Conservation (phyloP, 1,140 invertebrate genomes). For the Zophobas morio region DNA sequence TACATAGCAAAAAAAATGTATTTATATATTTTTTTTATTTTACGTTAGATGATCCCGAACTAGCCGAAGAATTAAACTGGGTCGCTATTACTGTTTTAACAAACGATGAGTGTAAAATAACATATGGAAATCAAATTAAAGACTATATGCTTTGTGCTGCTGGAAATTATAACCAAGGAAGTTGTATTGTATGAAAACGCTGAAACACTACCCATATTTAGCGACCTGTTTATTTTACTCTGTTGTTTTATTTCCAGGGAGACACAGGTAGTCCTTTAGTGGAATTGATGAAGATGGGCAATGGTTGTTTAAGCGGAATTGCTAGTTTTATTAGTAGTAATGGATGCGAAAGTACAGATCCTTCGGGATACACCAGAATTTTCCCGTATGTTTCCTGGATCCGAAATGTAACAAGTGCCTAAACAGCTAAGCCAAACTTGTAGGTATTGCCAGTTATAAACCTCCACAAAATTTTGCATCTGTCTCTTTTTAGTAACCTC, state of each 20-base stretch:
- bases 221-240: background rate
- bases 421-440: background rate
- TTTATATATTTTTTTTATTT: too few species aligned
- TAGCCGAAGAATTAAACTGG: constrained; percentile 5
- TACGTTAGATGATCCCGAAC: background rate
- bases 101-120: background rate
- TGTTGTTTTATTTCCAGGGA: background rate
- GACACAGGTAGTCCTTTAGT: constrained; percentile 18
- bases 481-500: too few species aligned
- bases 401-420: constrained; percentile 7
- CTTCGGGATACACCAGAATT: constrained; percentile 24
- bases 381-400: constrained; percentile 5
- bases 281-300: background rate
- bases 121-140: background rate
- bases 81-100: background rate
- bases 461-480: too few species aligned
- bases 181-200: constrained; percentile 4
- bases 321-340: constrained; percentile 20
- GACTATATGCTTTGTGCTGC: background rate
- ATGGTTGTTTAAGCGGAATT: background rate
- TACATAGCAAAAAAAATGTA: background rate
- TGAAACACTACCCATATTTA: background rate
- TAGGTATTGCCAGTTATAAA: background rate
- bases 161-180: constrained; percentile 23
- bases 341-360: constrained; percentile 21